Conservation (phyloP, 1,140 invertebrate species). For the Caenorhabditis inopinata region DNA sequence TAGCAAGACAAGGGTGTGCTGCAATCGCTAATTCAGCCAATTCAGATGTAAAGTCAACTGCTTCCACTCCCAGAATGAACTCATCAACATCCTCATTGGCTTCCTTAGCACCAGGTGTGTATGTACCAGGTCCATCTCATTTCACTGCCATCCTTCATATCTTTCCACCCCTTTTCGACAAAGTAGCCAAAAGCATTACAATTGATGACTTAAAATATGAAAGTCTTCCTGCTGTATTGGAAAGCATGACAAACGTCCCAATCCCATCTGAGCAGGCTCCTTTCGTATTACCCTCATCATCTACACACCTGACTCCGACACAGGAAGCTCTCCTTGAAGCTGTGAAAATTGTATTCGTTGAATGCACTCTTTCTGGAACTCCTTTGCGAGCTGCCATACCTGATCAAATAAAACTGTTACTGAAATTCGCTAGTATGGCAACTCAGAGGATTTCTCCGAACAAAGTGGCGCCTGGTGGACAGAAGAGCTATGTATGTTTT, state of each 20-base stretch:
- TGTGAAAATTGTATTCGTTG: constrained; percentile 49
- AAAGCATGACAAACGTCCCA: constrained; percentile 56
- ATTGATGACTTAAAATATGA: constrained; percentile 50
- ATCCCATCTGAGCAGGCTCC: constrained; percentile 56
- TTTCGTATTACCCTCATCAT: constrained; percentile 55
- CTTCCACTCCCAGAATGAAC: background rate
- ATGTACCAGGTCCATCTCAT: constrained; percentile 60
- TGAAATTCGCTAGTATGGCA: constrained; percentile 56
- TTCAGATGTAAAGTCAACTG: background rate
- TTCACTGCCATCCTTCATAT: constrained; percentile 60
- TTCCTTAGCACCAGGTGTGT: background rate
- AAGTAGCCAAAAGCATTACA: constrained; percentile 52
- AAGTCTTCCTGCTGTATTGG: constrained; percentile 34
- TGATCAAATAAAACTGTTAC: constrained; percentile 54
- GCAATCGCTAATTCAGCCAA: constrained; percentile 1
- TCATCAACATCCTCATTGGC: background rate
- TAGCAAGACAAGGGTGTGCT: constrained; percentile 37
- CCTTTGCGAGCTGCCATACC: constrained; percentile 52
- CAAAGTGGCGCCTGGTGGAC: constrained; percentile 26
- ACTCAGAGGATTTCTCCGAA: constrained; percentile 39
- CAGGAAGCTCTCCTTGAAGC: constrained; percentile 62
- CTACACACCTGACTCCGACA: constrained; percentile 54
- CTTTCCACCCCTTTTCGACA: constrained; percentile 58
- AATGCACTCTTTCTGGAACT: constrained; percentile 51
- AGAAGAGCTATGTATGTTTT: constrained; percentile 34